Conservation (phyloP, 2,113 vertebrate species). For the Scopus umbretta region DNA sequence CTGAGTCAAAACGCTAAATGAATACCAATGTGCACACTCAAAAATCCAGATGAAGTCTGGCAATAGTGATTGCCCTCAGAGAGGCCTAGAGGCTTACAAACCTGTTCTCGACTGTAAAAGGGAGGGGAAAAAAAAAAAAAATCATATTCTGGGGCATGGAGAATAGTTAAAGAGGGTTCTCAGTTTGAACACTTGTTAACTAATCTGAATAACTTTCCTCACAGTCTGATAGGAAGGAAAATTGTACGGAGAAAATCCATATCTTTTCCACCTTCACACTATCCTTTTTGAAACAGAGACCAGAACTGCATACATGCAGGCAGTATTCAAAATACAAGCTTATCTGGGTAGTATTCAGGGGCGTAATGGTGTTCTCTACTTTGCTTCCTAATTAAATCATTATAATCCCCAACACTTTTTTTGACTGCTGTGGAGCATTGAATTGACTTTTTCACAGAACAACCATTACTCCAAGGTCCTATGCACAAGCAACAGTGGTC, state of each 20-base stretch:
- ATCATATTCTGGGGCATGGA: neutral
- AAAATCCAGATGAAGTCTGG: neutral
- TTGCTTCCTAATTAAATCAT: neutral
- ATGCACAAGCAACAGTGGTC: neutral
- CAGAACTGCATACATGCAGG: neutral
- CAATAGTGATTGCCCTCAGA: neutral
- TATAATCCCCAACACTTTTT: neutral
- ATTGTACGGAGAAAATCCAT: neutral
- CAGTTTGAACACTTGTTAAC: neutral
- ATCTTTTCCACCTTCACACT: neutral
- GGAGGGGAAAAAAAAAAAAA: accelerated
- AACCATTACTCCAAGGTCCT: neutral
- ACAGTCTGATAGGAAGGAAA: neutral
- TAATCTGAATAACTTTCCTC: neutral
- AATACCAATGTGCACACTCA: neutral
- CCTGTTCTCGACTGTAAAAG: neutral
- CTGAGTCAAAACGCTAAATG: neutral
- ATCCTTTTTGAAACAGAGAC: neutral
- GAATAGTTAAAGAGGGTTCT: neutral
- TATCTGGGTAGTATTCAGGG: neutral
- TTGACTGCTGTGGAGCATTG: neutral
- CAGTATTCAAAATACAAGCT: neutral
- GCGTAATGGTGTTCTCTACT: neutral
- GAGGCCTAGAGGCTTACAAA: neutral
- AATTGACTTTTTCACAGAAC: neutral